These are phyloP conservation scores for Tachuris rubrigastra DNA, from an alignment of 2,113 vertebrate species.

Conservation along the genomic window DNA sequence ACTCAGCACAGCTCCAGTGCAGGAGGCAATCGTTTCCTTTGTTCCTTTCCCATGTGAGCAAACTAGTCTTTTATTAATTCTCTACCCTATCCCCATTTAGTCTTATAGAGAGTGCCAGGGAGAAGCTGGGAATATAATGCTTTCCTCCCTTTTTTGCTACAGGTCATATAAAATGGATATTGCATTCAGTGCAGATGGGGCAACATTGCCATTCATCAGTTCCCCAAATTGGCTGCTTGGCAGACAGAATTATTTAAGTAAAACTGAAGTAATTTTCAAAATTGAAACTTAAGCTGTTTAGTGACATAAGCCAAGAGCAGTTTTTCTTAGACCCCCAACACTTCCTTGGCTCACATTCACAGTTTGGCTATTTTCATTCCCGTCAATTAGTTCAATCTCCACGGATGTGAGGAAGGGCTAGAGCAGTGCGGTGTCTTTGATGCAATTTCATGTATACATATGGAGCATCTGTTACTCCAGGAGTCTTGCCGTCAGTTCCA, in stretches of 20 bases:
- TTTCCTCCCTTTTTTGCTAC: conserved; percentile 43
- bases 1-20: conserved; percentile 24
- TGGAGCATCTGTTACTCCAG: conserved; percentile 59
- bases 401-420: conserved; percentile 36
- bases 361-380: conserved; percentile 52
- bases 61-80: conserved; percentile 46
- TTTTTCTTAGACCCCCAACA: conserved; percentile 68
- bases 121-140: conserved; percentile 35
- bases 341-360: conserved; percentile 60
- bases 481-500: conserved; percentile 44
- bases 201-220: conserved; percentile 47
- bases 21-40: conserved; percentile 37
- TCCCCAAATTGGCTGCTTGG: conserved; percentile 67
- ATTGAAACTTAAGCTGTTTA: conserved; percentile 72
- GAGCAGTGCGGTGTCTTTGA: background rate
- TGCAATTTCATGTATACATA: conserved; percentile 42
- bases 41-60: conserved; percentile 41
- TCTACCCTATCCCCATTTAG: background rate
- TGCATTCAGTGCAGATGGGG: conserved; percentile 51
- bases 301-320: conserved; percentile 57
- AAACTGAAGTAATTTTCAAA: conserved; percentile 73
- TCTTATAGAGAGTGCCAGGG: conserved; percentile 5
- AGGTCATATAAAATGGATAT: conserved; percentile 64
- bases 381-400: conserved; percentile 63
- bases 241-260: conserved; percentile 69